Evolutionary conservation across 2,888 invertebrate species (phyloP), one percentile per base, ranked within the genome.

Genomic region (Sphaerophoria rueppellii): DNA sequence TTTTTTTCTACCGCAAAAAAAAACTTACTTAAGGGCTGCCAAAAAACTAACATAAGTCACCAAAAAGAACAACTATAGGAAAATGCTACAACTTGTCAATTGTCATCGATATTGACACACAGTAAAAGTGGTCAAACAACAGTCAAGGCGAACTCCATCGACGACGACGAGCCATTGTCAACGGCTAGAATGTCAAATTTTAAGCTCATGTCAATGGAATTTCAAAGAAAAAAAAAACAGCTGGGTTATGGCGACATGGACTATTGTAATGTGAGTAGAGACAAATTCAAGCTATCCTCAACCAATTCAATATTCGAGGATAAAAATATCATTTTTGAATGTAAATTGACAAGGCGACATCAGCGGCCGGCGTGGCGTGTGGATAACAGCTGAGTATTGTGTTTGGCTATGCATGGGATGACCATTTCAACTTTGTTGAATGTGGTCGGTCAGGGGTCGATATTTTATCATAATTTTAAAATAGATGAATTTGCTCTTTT

Each of bases 321-420:
- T 9, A 43, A 61, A 52, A 60, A 54, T 69, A 69, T 58, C 67
- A 37, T 61, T 63, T 50, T 48, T 63, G 55, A 63, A 57, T 77
- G 70, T 40, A 77, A 77, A 77, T 77, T 71, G 52, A 70, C 34
- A 37, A 63, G 61, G 74, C 43, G 67, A 50, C 74, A 52, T 40
- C 43, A 16, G 24, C 24, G 2, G 58, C 57, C n/a, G n/a, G n/a
- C n/a, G n/a, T n/a, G n/a, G n/a, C n/a, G n/a, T 57, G 4, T 57
- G 34, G 35, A 35, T 12, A n/a, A 34, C 11, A 11, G 55, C n/a
- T 9, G 9, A 4, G 43, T 43, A 11, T 40, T 40, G 40, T 40
- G 40, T 40, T 7, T 40, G 40, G 1, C 40, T 9, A 43, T 43
- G 9, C 6, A 40, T 43, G 11, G 9, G 43, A 12, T 43, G 43